Percentiles rank a stretch among this genome's conserved stretches.
Evolutionary conservation across 1,140 invertebrate genomes (phyloP).

Genomic region (Leptonema lineaticorne): DNA sequence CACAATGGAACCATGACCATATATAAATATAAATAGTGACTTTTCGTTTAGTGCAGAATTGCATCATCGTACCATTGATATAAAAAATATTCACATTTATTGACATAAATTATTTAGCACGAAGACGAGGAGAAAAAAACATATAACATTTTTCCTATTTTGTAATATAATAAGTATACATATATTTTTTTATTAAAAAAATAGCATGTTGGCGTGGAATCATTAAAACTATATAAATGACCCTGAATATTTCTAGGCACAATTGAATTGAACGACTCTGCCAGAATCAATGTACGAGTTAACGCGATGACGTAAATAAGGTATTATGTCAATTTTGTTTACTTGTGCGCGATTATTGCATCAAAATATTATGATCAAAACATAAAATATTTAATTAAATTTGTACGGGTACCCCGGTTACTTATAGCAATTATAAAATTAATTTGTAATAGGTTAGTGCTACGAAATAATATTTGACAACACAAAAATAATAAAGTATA

Average conservation of each 20-base stretch:
- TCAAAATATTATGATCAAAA: background rate
- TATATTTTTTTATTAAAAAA: constrained; percentile 1
- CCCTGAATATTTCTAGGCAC: background rate
- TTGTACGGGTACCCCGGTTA: too few relatives aligned
- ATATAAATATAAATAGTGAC: background rate
- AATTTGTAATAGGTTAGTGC: too few relatives aligned
- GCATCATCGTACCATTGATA: background rate
- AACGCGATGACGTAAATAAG: background rate
- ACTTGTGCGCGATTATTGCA: background rate
- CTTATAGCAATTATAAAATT: too few relatives aligned
- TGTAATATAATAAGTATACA: background rate
- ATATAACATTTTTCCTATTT: background rate
- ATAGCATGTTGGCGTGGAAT: background rate
- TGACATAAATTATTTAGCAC: background rate
- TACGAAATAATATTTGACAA: too few relatives aligned
- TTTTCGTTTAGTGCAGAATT: background rate
- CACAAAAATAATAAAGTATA: too few relatives aligned
- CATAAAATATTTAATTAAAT: background rate
- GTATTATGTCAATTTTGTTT: background rate
- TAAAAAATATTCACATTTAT: background rate
- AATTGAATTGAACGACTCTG: background rate
- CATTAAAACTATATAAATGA: background rate
- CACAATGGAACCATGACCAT: background rate
- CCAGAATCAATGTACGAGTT: background rate
- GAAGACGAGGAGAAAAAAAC: background rate